phyloP scores from a whole-genome alignment of 2,888 invertebrate species.

The Kryphioiulus occultus region DNA sequence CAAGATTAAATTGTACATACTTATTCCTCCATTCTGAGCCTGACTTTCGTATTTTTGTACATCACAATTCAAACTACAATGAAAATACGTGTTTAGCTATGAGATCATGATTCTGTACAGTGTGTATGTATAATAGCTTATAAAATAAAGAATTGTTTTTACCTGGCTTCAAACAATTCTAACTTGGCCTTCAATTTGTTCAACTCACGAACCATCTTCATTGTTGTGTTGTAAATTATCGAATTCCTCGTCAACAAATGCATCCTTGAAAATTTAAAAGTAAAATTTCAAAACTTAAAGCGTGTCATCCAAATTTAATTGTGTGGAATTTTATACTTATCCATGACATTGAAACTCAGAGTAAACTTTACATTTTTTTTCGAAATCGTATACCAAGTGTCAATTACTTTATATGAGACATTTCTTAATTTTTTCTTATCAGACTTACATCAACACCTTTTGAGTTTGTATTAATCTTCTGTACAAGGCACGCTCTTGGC shows the following conservation, averaged over 20 bases:
- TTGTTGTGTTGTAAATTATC: slow-evolving; percentile 45
- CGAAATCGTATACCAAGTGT: too few relatives aligned
- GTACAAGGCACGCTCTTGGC: slow-evolving; percentile 43
- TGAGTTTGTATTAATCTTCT: slow-evolving; percentile 47
- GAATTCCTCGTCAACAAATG: slow-evolving; percentile 50
- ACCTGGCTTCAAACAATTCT: slow-evolving; percentile 49
- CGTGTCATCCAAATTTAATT: too few relatives aligned
- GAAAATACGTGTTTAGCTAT: neutral
- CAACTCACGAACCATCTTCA: slow-evolving; percentile 50
- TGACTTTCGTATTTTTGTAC: slow-evolving; percentile 51
- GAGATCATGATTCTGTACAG: neutral
- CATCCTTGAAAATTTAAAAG: slow-evolving; percentile 28
- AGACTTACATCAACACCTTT: slow-evolving; percentile 49
- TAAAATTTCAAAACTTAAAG: neutral
- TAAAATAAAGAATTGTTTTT: neutral
- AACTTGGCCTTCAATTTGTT: slow-evolving; percentile 48
- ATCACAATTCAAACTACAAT: slow-evolving; percentile 50
- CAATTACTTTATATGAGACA: too few relatives aligned
- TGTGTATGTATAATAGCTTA: neutral
- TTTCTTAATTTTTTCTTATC: neutral
- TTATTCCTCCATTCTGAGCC: slow-evolving; percentile 50
- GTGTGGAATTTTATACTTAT: too few relatives aligned
- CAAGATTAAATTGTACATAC: slow-evolving; percentile 40
- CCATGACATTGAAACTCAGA: too few relatives aligned
- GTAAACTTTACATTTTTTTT: too few relatives aligned